Conservation (phyloP, 2,888 invertebrate species). For the Synergus gifuensis region DNA sequence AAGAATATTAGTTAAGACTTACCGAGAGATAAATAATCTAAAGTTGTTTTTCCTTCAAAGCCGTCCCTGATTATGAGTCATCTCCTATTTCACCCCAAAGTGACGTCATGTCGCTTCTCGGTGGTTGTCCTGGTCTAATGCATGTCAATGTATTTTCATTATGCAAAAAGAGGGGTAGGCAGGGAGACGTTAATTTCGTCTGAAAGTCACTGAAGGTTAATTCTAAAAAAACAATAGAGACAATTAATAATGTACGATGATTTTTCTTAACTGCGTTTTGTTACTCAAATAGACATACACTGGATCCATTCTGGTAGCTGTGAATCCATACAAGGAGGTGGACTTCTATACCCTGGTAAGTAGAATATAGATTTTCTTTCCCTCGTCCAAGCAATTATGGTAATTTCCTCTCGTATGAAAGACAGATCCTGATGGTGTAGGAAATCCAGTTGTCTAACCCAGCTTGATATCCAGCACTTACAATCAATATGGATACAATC, state of each 20-base stretch:
- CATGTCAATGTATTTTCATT: constrained; percentile 62
- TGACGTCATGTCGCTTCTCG: constrained; percentile 62
- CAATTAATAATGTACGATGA: constrained; percentile 10
- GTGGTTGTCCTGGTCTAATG: constrained; percentile 49
- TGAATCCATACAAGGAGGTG: constrained; percentile 95
- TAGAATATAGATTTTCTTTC: constrained; percentile 60
- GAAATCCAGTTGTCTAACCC: constrained; percentile 19
- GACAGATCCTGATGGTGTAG: constrained; percentile 22
- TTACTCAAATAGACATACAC: constrained; percentile 89
- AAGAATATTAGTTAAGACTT: neutral
- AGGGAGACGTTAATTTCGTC: constrained; percentile 8
- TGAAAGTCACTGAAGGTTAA: neutral
- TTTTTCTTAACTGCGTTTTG: constrained; percentile 76
- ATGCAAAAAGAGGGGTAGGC: constrained; percentile 52
- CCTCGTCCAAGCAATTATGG: constrained; percentile 23
- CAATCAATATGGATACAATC: neutral
- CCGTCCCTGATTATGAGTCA: constrained; percentile 61
- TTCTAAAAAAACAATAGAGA: neutral
- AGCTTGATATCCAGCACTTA: constrained; percentile 18
- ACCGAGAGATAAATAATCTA: neutral
- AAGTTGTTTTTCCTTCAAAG: neutral
- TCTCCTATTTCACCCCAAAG: constrained; percentile 54
- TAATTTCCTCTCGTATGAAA: constrained; percentile 24
- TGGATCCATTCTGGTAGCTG: constrained; percentile 94
- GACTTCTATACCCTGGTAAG: constrained; percentile 93